These are phyloP conservation scores for Mesoligia furuncula DNA, from an alignment of 2,888 invertebrate genomes.

Conservation along the genomic window DNA sequence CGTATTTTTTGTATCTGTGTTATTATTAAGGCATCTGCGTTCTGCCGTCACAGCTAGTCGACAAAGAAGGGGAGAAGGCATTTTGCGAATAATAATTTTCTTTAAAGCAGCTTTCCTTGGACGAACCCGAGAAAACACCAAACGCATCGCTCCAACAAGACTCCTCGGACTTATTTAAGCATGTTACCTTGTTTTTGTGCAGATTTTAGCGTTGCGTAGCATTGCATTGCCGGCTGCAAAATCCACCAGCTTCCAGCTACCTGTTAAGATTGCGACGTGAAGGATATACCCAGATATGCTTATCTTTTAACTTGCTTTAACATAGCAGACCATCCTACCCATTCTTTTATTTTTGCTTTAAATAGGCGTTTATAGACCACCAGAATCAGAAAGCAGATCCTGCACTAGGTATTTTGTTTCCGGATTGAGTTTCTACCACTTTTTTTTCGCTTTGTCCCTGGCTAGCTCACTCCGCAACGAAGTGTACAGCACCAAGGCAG, in stretches of 20 bases:
- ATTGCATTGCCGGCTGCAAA: not conserved
- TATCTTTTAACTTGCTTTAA: not conserved
- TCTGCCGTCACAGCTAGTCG: not conserved
- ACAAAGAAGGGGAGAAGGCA: not conserved
- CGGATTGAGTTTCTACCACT: too few relatives aligned
- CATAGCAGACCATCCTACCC: not conserved
- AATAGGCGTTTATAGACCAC: not conserved
- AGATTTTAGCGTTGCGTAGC: constrained; percentile 4
- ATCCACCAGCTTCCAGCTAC: not conserved
- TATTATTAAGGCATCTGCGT: constrained; percentile 30
- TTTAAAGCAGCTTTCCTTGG: not conserved
- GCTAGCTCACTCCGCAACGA: not conserved
- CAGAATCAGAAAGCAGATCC: not conserved
- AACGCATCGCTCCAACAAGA: not conserved
- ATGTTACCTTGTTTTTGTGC: not conserved
- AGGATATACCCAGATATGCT: not conserved
- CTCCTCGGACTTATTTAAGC: not conserved
- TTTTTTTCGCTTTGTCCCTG: not conserved
- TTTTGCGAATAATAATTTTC: constrained; percentile 7
- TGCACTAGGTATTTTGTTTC: not conserved
- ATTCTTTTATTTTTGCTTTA: not conserved
- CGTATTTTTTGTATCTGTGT: constrained; percentile 16
- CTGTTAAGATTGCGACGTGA: not conserved
- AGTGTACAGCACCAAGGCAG: not conserved
- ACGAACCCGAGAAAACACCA: not conserved